Percentiles rank a stretch among this genome's conserved stretches.
These are phyloP conservation scores for Tyrophagus putrescentiae DNA, from an alignment of 1,140 invertebrate genomes.

Conservation along the genomic window DNA sequence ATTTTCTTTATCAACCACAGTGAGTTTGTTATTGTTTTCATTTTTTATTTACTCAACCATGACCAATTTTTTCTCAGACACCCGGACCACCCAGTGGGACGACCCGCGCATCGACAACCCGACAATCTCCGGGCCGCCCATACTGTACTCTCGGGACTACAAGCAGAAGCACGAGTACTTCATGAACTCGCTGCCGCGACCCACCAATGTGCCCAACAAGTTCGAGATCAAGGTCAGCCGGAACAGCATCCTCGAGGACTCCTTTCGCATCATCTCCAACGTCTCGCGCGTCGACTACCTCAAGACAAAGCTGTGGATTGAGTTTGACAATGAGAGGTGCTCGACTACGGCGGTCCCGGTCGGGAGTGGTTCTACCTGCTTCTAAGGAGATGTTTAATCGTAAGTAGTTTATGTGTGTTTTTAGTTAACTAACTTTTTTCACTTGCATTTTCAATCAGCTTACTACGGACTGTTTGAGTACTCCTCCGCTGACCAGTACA, in stretches of 20 bases:
- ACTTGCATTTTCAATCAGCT: too few relatives aligned
- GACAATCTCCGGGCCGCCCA: constrained; percentile 86
- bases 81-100: constrained; percentile 94
- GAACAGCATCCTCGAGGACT: constrained; percentile 85
- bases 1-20: constrained; percentile 99
- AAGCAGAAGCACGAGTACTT: constrained; percentile 98
- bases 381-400: constrained; percentile 99
- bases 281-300: constrained; percentile 69
- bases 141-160: constrained; percentile 94
- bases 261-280: constrained; percentile 60
- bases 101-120: constrained; percentile 91
- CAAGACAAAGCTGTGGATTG: constrained; percentile 94
- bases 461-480: constrained; percentile 99
- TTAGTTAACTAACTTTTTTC: too few relatives aligned
- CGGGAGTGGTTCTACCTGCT: constrained; percentile 96
- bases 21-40: constrained; percentile 38
- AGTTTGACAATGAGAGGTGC: constrained; percentile 89
- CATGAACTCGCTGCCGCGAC: constrained; percentile 83
- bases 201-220: constrained; percentile 88
- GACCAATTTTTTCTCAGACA: constrained; percentile 47
- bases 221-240: constrained; percentile 87
- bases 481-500: constrained; percentile 97
- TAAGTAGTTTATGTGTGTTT: too few relatives aligned
- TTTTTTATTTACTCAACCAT: constrained; percentile 19
- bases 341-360: constrained; percentile 93